Conservation (phyloP, 2,888 invertebrate species). For the Orthonychiurus folsomi region DNA sequence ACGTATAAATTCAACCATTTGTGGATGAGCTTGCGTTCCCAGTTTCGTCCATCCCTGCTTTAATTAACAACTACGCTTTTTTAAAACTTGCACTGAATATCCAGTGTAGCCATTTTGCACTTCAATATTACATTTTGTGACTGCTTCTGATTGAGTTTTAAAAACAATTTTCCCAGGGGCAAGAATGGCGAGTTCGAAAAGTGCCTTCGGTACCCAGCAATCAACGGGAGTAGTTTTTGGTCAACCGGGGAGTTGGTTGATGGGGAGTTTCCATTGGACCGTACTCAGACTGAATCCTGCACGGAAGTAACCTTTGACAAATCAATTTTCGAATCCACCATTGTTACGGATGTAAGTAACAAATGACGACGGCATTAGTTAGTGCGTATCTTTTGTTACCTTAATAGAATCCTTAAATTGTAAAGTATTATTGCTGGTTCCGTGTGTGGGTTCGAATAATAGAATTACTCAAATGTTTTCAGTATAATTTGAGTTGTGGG, state of each 20-base stretch:
- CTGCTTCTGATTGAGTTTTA: too few species aligned
- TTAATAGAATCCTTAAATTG: neutral
- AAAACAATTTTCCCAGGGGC: too few species aligned
- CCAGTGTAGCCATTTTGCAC: too few species aligned
- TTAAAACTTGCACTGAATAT: too few species aligned
- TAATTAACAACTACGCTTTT: neutral
- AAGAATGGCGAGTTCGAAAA: constrained; percentile 15
- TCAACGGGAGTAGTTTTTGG: constrained; percentile 15
- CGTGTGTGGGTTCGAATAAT: too few species aligned
- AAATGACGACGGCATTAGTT: neutral
- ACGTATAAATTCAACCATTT: constrained; percentile 2
- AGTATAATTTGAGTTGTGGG: constrained; percentile 30
- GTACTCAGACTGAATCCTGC: constrained; percentile 13
- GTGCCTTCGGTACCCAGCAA: constrained; percentile 16
- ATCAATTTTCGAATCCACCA: constrained; percentile 34
- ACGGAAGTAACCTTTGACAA: constrained; percentile 28
- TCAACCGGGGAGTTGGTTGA: neutral
- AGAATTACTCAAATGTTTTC: too few species aligned
- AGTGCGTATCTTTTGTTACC: neutral
- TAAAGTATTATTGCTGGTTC: too few species aligned
- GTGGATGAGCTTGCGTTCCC: too few species aligned
- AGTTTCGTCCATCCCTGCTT: too few species aligned
- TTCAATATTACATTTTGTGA: too few species aligned
- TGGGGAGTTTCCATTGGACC: constrained; percentile 8
- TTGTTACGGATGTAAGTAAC: constrained; percentile 23